Conservation (phyloP, 1,140 invertebrate genomes). For the Lutraria rhynchaena region DNA sequence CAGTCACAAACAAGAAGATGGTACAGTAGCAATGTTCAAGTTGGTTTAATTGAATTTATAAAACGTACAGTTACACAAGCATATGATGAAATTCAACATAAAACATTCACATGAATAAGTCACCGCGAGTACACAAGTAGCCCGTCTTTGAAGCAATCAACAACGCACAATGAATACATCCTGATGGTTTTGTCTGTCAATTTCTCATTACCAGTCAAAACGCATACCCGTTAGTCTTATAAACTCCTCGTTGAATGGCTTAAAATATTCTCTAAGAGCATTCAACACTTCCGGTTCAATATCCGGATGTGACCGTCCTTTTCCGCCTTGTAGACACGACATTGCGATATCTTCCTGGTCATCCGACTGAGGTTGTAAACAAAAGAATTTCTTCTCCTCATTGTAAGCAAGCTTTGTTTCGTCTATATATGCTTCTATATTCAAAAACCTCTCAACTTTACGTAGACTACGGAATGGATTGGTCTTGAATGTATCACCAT, state of each 20-base stretch:
- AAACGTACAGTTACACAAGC: background rate
- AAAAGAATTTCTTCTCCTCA: constrained; percentile 79
- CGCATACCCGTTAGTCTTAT: constrained; percentile 59
- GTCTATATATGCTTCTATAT: constrained; percentile 90
- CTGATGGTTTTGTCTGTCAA: background rate
- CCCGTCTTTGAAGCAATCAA: background rate
- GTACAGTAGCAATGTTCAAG: background rate
- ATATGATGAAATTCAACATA: background rate
- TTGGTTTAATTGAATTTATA: background rate
- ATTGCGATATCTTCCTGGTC: background rate
- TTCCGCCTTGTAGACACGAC: constrained; percentile 92
- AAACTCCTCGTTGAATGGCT: constrained; percentile 88
- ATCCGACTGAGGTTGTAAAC: constrained; percentile 64
- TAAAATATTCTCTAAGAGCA: constrained; percentile 91
- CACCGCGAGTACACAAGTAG: background rate
- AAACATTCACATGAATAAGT: background rate
- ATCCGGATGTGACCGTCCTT: constrained; percentile 92
- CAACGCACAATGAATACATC: background rate
- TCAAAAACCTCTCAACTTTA: constrained; percentile 91
- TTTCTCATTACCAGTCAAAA: constrained; percentile 57
- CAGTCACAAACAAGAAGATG: too few species aligned
- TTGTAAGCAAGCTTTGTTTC: constrained; percentile 87
- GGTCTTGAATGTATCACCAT: constrained; percentile 91
- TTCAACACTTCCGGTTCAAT: constrained; percentile 88
- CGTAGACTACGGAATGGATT: constrained; percentile 92